Percentiles rank a stretch among this genome's conserved stretches.
Evolutionary conservation across 2,797 vertebrate species (phyloP).

Genomic region (Nannoperca obscura): DNA sequence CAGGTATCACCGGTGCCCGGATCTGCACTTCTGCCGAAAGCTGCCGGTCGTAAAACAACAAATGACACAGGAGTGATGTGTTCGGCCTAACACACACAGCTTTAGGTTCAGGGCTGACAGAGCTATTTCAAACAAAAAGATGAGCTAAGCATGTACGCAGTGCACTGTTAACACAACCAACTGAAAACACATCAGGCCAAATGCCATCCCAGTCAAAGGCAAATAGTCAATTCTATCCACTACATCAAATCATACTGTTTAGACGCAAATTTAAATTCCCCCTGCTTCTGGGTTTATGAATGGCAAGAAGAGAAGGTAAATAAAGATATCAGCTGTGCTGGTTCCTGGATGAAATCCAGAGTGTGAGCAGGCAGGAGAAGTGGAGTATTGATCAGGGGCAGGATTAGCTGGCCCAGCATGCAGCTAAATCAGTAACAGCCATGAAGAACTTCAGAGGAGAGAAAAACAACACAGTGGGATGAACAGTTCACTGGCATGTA

Average conservation of each 20-base stretch:
- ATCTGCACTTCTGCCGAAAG: conserved; percentile 49
- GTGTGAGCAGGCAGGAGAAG: conserved; percentile 48
- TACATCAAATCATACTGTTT: conserved; percentile 29
- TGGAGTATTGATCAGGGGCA: conserved; percentile 72
- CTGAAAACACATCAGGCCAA: conserved; percentile 21
- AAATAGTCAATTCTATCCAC: background rate
- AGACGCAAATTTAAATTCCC: conserved; percentile 29
- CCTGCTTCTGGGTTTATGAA: conserved; percentile 44
- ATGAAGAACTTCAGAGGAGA: conserved; percentile 42
- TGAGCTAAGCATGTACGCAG: conserved; percentile 47
- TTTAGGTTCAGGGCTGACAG: conserved; percentile 48
- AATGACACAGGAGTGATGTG: conserved; percentile 39
- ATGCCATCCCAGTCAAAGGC: background rate
- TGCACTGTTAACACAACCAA: background rate
- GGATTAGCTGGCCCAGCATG: conserved; percentile 69
- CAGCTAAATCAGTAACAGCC: conserved; percentile 66
- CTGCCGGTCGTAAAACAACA: conserved; percentile 47
- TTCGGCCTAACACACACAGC: conserved; percentile 27
- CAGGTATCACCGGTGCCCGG: conserved; percentile 55
- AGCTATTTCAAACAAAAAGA: conserved; percentile 52
- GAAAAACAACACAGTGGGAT: conserved; percentile 42
- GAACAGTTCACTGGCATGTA: background rate
- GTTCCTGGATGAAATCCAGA: conserved; percentile 61
- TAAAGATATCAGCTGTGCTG: conserved; percentile 47
- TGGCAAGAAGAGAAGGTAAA: conserved; percentile 51